Conservation (phyloP, 2,888 invertebrate species). For the Hypolimnas misippus region DNA sequence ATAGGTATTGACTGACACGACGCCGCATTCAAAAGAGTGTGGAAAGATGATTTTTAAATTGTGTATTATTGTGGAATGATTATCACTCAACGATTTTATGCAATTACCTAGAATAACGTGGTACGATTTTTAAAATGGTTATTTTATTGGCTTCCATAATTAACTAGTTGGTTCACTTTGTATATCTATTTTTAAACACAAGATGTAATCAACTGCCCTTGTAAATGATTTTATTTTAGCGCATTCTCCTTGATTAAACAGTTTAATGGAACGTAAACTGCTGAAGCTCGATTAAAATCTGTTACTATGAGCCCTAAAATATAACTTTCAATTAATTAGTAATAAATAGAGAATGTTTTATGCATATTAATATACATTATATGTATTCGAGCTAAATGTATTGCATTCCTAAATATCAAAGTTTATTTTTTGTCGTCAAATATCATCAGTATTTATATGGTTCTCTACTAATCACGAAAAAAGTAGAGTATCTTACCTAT, state of each 20-base stretch:
- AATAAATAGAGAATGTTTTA: neutral
- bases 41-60: conserved; percentile 21
- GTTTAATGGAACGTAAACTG: conserved; percentile 8
- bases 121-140: conserved; percentile 19
- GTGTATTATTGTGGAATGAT: conserved; percentile 10
- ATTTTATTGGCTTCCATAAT: conserved; percentile 25
- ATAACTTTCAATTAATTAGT: conserved; percentile 14
- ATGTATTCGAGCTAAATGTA: too few relatives aligned
- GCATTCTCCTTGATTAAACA: conserved; percentile 2
- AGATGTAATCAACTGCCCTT: conserved; percentile 9
- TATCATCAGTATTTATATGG: too few relatives aligned
- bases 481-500: too few relatives aligned
- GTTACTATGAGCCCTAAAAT: neutral
- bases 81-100: conserved; percentile 9
- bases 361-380: too few relatives aligned
- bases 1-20: too few relatives aligned
- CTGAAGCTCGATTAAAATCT: neutral
- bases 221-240: conserved; percentile 17
- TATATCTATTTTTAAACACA: conserved; percentile 19
- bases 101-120: conserved; percentile 11
- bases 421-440: too few relatives aligned
- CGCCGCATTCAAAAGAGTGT: neutral
- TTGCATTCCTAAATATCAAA: too few relatives aligned
- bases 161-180: conserved; percentile 13
- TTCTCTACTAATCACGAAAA: too few relatives aligned